phyloP scores from a whole-genome alignment of 2,113 vertebrate species.

The Scartelaos histophorus region DNA sequence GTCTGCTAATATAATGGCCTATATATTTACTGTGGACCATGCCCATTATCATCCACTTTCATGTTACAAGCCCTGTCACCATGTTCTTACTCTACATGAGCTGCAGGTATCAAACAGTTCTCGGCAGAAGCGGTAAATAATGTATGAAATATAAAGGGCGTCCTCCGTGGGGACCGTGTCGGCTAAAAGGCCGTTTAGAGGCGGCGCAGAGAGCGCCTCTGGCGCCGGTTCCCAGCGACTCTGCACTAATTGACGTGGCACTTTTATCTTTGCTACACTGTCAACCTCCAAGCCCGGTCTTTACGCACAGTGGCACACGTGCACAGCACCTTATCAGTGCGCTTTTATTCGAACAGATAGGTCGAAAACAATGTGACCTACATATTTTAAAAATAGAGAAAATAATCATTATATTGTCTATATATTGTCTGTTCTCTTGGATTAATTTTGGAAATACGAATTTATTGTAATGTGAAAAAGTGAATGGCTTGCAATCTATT shows the following conservation, averaged over 20 bases:
- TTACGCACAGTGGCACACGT: constrained; percentile 10
- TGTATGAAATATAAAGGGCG: constrained; percentile 76
- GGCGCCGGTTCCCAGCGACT: constrained; percentile 74
- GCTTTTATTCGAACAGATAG: not conserved
- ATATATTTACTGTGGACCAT: not conserved
- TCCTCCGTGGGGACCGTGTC: constrained; percentile 75
- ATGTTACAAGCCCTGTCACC: not conserved
- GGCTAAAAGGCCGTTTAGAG: constrained; percentile 78
- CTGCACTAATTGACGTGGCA: constrained; percentile 72
- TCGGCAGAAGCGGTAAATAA: constrained; percentile 78
- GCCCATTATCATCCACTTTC: not conserved
- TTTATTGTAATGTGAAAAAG: constrained; percentile 44
- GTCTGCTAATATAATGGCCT: not conserved
- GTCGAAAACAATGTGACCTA: not conserved
- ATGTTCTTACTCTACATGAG: constrained; percentile 46
- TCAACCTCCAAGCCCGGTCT: constrained; percentile 64
- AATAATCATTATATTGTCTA: no score
- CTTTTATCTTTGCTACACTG: constrained; percentile 71
- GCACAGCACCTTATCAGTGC: not conserved
- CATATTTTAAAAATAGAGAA: not conserved
- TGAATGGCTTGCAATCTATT: constrained; percentile 1
- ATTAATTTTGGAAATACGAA: constrained; percentile 60
- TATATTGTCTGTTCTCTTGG: constrained; percentile 49
- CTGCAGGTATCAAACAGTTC: constrained; percentile 66
- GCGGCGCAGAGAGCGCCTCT: constrained; percentile 72